phyloP scores from a whole-genome alignment of 2,888 invertebrate species.

The Allophyes oxyacanthae region DNA sequence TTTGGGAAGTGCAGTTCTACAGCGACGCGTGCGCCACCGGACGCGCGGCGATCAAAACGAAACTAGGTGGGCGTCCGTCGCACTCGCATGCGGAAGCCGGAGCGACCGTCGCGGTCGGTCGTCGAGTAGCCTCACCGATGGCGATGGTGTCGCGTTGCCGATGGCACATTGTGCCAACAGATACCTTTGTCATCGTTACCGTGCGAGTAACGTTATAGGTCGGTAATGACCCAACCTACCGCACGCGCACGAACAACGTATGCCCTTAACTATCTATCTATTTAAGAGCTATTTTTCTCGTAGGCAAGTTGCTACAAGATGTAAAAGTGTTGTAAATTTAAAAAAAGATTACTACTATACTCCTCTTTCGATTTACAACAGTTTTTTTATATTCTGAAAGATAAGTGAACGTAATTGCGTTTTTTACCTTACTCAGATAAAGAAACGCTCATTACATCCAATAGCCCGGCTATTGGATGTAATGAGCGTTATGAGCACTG shows the following conservation, averaged over 20 bases:
- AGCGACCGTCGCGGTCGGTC: no score
- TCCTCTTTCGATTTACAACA: not conserved
- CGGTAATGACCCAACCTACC: conserved; percentile 9
- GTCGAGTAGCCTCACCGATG: not conserved
- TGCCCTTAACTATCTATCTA: not conserved
- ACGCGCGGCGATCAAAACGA: not conserved
- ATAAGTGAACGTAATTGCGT: not conserved
- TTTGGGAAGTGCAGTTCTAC: not conserved
- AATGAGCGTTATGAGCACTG: not conserved
- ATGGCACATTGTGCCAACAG: conserved; percentile 44
- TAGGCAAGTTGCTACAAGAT: no score
- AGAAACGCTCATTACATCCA: not conserved
- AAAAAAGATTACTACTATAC: no score
- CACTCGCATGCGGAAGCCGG: conserved; percentile 5
- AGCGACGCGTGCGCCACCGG: not conserved
- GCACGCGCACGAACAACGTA: not conserved
- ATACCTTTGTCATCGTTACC: conserved; percentile 19
- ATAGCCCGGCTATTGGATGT: not conserved
- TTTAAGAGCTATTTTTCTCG: no score
- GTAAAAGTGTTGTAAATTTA: no score
- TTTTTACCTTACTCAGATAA: not conserved
- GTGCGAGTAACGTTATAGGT: not conserved
- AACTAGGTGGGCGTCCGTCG: not conserved
- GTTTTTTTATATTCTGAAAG: not conserved
- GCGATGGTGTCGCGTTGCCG: conserved; percentile 35